Evolutionary conservation across 2,113 vertebrate species (phyloP).

Genomic region (Astur gentilis): DNA sequence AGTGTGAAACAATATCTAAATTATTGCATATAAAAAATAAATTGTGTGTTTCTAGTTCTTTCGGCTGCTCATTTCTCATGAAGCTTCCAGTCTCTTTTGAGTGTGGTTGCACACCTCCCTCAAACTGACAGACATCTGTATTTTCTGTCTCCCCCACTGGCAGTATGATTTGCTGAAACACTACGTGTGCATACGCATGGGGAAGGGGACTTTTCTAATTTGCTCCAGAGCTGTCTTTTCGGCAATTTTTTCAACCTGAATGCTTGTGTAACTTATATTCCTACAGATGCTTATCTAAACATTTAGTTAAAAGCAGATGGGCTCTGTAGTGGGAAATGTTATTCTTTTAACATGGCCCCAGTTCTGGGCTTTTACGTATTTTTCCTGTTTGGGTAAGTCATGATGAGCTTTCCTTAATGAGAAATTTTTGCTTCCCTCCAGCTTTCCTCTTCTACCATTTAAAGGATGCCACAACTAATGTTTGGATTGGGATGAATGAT

Average conservation of each 20-base stretch:
- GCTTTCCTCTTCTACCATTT: constrained; percentile 86
- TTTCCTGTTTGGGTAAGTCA: not conserved
- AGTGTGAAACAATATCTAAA: not conserved
- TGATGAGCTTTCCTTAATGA: not conserved
- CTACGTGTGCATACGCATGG: not conserved
- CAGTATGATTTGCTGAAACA: not conserved
- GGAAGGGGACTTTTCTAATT: not conserved
- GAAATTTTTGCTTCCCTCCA: constrained; percentile 50
- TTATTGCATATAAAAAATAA: not conserved
- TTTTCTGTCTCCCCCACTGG: not conserved
- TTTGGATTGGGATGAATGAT: constrained; percentile 90
- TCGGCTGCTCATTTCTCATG: not conserved
- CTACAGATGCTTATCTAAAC: not conserved
- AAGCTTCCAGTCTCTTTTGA: not conserved
- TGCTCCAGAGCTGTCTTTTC: not conserved
- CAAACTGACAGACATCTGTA: not conserved
- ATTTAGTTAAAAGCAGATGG: not conserved
- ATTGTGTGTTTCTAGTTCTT: not conserved
- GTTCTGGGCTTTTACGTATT: not conserved
- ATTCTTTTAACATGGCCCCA: not conserved
- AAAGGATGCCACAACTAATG: constrained; percentile 53
- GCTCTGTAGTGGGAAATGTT: not conserved
- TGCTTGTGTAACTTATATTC: not conserved
- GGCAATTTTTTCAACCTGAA: not conserved
- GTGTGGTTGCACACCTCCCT: not conserved